These are phyloP conservation scores for Ctenopoma kingsleyae DNA, from an alignment of 2,797 vertebrate genomes.

Conservation along the genomic window DNA sequence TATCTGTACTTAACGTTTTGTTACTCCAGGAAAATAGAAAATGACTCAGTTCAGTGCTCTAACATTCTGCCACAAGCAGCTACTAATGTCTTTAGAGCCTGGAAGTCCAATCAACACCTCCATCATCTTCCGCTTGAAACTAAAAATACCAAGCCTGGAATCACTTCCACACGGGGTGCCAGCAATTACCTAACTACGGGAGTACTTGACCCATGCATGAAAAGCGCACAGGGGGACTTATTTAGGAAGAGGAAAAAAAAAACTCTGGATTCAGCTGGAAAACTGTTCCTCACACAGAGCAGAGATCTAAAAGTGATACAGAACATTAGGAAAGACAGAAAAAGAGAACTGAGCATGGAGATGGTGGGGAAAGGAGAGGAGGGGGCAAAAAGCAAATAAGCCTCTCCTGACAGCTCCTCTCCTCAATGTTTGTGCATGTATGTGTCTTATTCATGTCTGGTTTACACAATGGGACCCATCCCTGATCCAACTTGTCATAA, in stretches of 20 bases:
- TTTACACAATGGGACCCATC: slow-evolving; percentile 57
- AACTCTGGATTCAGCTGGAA: slow-evolving; percentile 24
- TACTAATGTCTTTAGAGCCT: slow-evolving; percentile 59
- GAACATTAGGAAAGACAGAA: slow-evolving; percentile 11
- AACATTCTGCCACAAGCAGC: slow-evolving; percentile 35
- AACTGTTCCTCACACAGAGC: slow-evolving; percentile 2
- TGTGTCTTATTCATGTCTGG: slow-evolving; percentile 44
- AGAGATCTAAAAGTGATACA: slow-evolving; percentile 22
- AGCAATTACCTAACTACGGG: slow-evolving; percentile 52
- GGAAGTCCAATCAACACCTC: slow-evolving; percentile 73
- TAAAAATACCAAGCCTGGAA: slow-evolving; percentile 68
- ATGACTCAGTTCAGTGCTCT: slow-evolving; percentile 27
- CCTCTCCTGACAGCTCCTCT: slow-evolving; percentile 18
- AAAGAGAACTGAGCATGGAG: neutral
- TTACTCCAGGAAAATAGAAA: slow-evolving; percentile 45
- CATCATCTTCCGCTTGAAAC: slow-evolving; percentile 52
- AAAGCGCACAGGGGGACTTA: slow-evolving; percentile 37
- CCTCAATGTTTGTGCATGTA: slow-evolving; percentile 12
- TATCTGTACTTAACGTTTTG: slow-evolving; percentile 12
- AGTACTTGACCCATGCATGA: slow-evolving; percentile 38
- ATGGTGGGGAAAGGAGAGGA: neutral
- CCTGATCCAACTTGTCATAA: slow-evolving; percentile 31
- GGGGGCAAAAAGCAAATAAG: slow-evolving; percentile 16
- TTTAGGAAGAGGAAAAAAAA: slow-evolving; percentile 40
- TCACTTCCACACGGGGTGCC: slow-evolving; percentile 46